Evolutionary conservation across 2,797 vertebrate species (phyloP), one percentile per base, ranked within the genome.

Genomic region (Enteromius fasciolatus): DNA sequence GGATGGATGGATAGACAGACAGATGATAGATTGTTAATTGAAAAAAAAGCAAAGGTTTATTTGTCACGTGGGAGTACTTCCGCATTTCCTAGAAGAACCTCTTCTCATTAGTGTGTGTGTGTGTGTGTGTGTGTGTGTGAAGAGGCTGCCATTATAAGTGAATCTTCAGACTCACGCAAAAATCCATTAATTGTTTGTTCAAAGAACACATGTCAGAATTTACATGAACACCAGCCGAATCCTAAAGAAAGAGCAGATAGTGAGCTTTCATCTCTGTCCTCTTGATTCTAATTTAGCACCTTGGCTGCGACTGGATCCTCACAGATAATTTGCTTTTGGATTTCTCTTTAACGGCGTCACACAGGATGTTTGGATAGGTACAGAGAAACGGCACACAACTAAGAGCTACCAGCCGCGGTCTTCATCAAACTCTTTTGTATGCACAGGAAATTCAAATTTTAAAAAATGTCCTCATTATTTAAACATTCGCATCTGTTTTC

Each of bases 401-500:
- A 64, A 81, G n/a, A 81, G 57, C 80, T 52, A 74, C 57, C 31
- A 74, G 59, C 41, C 28, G 31, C 15, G 14, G 79, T 20, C 69
- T 81, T 74, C 59, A 50, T 66, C 59, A n/a, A 36, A 73, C 57
- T 61, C 57, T 33, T 74, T 81, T 50, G 31, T 39, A 50, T 39
- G 9, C 44, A 48, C 74, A 41, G 66, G 67, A 81, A 78, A 82
- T 63, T 76, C 31, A 15, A 1, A 33, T 80, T 74, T 79, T n/a
- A 20, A 1, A 44, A 68, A 68, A 54, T 63, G 39, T 78, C 76
- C 7, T 52, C 77, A 41, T 80, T 68, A 86, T 87, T 52, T 48
- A 88, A 74, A 75, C 36, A 86, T 87, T 90, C 90, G 90, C 91
- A 93, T 93, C 92, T 94, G 93, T 89, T 91, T 88, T 90, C 90